Evolutionary conservation across 1,140 invertebrate genomes (phyloP).

Genomic region (Nylanderia fulva): DNA sequence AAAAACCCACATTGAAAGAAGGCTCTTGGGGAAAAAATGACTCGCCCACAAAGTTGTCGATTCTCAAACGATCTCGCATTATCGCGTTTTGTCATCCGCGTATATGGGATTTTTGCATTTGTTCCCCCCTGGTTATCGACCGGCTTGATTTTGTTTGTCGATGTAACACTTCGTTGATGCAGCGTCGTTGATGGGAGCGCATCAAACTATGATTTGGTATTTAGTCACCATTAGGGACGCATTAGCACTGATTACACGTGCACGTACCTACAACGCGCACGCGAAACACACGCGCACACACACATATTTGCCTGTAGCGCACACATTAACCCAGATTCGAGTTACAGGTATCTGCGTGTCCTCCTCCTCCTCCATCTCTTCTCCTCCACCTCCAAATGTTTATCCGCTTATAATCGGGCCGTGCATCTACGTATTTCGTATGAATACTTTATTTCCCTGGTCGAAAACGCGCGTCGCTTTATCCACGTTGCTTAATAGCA

Average conservation of each 20-base stretch:
- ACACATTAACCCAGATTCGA: constrained; percentile 75
- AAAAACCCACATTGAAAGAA: too few species aligned
- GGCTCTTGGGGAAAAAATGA: background rate
- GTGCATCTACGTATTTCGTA: constrained; percentile 61
- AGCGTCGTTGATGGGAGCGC: constrained; percentile 75
- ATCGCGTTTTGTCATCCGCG: background rate
- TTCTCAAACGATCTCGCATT: constrained; percentile 14
- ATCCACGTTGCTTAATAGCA: constrained; percentile 47
- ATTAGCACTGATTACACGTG: constrained; percentile 84
- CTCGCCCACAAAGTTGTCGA: background rate
- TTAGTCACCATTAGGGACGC: constrained; percentile 85
- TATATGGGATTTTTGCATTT: constrained; percentile 37
- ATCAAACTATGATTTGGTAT: constrained; percentile 85
- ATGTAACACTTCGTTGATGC: constrained; percentile 74
- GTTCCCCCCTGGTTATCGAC: constrained; percentile 56
- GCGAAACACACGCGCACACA: constrained; percentile 43
- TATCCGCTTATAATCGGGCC: constrained; percentile 67
- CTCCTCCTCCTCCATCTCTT: background rate
- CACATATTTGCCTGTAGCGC: constrained; percentile 66
- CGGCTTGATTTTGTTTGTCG: constrained; percentile 74
- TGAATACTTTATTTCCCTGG: constrained; percentile 70
- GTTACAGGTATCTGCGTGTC: constrained; percentile 56
- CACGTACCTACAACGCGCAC: constrained; percentile 71
- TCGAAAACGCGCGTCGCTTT: constrained; percentile 11
- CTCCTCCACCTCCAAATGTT: constrained; percentile 60